Percentiles rank a stretch among this genome's conserved stretches.
These are phyloP conservation scores for Aldrovandia affinis DNA, from an alignment of 2,797 vertebrate species.

Conservation along the genomic window DNA sequence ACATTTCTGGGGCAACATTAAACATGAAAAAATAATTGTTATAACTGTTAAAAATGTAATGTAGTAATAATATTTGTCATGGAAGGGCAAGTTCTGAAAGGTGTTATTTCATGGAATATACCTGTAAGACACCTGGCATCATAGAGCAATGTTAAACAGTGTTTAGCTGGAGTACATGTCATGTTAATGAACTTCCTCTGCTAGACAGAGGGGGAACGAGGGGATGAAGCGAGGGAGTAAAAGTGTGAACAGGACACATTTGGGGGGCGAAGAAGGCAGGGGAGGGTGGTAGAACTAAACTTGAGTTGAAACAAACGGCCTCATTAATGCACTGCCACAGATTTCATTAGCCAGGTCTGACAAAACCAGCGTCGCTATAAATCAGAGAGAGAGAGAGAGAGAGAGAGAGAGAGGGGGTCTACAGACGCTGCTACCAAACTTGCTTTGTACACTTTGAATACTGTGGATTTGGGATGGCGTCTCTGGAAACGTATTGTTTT, in stretches of 20 bases:
- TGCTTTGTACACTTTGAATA: neutral
- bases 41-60: constrained; percentile 10
- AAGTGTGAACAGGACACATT: constrained; percentile 45
- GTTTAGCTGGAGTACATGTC: neutral
- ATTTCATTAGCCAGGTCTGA: constrained; percentile 83
- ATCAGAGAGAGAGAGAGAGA: constrained; percentile 73
- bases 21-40: constrained; percentile 12
- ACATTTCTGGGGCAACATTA: constrained; percentile 11
- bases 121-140: no score
- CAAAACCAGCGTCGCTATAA: constrained; percentile 75
- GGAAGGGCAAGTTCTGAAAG: no score
- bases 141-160: neutral
- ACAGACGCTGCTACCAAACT: constrained; percentile 76
- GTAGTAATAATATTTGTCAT: neutral
- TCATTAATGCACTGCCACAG: constrained; percentile 83
- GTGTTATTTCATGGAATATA: no score
- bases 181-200: neutral
- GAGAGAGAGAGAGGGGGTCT: constrained; percentile 73
- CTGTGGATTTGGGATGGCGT: neutral
- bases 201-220: constrained; percentile 39
- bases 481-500: neutral
- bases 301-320: constrained; percentile 77
- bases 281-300: constrained; percentile 63
- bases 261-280: neutral
- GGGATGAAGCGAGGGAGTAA: constrained; percentile 48